phyloP scores from a whole-genome alignment of 2,113 vertebrate genomes.

The Corvus cornix region DNA sequence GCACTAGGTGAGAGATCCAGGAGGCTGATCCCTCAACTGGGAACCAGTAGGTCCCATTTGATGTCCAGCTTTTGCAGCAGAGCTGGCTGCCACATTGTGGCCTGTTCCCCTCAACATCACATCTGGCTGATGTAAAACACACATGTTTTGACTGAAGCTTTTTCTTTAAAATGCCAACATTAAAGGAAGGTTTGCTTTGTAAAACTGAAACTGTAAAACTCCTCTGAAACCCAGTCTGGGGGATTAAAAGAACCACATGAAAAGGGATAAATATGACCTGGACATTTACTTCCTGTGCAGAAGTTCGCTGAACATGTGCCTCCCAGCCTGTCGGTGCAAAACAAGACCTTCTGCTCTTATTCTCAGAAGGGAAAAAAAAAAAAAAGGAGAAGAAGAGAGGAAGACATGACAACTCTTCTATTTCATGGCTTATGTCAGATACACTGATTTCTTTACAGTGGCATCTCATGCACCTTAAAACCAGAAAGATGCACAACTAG shows the following conservation, averaged over 20 bases:
- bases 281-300: slow-evolving; percentile 91
- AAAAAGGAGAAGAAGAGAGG: not conserved
- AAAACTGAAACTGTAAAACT: slow-evolving; percentile 85
- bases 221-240: slow-evolving; percentile 85
- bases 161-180: slow-evolving; percentile 88
- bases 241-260: slow-evolving; percentile 95
- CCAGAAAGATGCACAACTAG: not conserved
- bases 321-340: slow-evolving; percentile 73
- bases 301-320: slow-evolving; percentile 91
- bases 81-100: slow-evolving; percentile 76
- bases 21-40: not conserved
- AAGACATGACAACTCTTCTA: slow-evolving; percentile 17
- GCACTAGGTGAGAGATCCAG: not conserved
- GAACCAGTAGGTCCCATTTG: not conserved
- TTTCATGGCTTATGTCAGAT: not conserved
- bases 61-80: not conserved
- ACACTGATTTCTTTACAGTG: not conserved
- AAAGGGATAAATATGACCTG: slow-evolving; percentile 83
- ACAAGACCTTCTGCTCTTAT: slow-evolving; percentile 51
- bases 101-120: slow-evolving; percentile 66
- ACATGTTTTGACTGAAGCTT: slow-evolving; percentile 90
- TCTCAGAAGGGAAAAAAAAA: not conserved
- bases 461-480: not conserved
- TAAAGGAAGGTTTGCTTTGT: slow-evolving; percentile 93
- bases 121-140: slow-evolving; percentile 92